Percentiles rank a stretch among this genome's conserved stretches.
Conservation (phyloP, 2,113 vertebrate species). For the Corvus cornix region DNA sequence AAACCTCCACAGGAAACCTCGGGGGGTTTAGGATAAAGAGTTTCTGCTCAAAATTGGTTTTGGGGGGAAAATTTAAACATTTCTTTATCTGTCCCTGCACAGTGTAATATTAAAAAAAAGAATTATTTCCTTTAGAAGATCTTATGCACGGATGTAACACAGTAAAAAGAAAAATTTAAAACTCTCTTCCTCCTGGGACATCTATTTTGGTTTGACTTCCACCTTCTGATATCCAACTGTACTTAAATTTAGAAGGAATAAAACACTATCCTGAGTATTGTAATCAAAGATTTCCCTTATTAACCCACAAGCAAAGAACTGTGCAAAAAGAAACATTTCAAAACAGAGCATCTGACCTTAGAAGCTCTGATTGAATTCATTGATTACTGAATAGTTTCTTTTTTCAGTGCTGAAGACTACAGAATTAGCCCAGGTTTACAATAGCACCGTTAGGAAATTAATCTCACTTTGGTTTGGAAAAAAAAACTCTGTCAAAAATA, state of each 20-base stretch:
- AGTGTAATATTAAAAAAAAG: not conserved
- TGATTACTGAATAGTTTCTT: not conserved
- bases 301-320: not conserved
- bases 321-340: not conserved
- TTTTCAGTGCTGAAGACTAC: not conserved
- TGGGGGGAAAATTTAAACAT: not conserved
- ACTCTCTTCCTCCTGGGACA: not conserved
- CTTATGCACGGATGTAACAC: not conserved
- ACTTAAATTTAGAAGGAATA: not conserved
- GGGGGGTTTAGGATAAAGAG: not conserved
- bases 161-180: not conserved
- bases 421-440: not conserved
- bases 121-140: not conserved
- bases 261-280: not conserved
- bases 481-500: not conserved
- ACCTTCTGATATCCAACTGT: not conserved
- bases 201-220: not conserved
- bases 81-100: not conserved
- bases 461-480: not conserved
- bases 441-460: not conserved
- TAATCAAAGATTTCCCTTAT: not conserved
- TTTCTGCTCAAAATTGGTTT: not conserved
- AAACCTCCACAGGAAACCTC: not conserved
- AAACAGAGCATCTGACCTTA: not conserved
- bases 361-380: not conserved